phyloP scores from a whole-genome alignment of 2,888 invertebrate species.

The Carcina quercana region DNA sequence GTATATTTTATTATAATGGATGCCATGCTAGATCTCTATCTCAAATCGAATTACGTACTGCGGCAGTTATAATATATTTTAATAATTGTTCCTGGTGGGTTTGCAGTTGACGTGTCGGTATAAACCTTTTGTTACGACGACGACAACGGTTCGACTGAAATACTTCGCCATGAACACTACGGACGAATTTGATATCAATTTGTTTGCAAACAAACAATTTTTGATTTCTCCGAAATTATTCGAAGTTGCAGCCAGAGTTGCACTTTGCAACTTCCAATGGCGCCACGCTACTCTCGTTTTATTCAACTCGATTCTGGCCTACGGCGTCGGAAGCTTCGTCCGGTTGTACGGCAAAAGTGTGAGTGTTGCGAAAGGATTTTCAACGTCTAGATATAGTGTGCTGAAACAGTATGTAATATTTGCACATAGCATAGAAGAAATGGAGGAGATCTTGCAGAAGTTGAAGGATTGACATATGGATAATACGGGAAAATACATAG shows the following conservation, averaged over 20 bases:
- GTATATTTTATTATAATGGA: too few species aligned
- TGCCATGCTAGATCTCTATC: too few species aligned
- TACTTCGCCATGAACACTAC: neutral
- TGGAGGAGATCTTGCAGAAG: constrained; percentile 31
- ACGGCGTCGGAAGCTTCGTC: constrained; percentile 37
- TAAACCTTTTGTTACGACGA: too few species aligned
- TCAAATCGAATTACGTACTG: too few species aligned
- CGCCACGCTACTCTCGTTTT: constrained; percentile 41
- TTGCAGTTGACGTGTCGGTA: too few species aligned
- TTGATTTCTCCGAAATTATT: constrained; percentile 24
- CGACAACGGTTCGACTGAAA: neutral
- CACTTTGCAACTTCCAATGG: constrained; percentile 43
- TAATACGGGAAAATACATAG: constrained; percentile 46
- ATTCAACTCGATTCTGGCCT: constrained; percentile 36
- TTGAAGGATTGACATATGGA: constrained; percentile 34
- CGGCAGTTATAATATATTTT: too few species aligned
- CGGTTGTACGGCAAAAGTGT: constrained; percentile 33
- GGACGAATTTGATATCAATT: constrained; percentile 9
- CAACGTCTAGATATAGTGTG: too few species aligned
- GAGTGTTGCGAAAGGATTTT: constrained; percentile 31
- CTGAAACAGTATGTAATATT: constrained; percentile 41
- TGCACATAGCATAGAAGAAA: constrained; percentile 26
- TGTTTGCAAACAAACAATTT: constrained; percentile 8
- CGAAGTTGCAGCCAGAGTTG: constrained; percentile 39
- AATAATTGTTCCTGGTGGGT: too few species aligned